These are phyloP conservation scores for Pteronotus mesoamericanus DNA, from an alignment of 2,797 vertebrate species.

Conservation along the genomic window DNA sequence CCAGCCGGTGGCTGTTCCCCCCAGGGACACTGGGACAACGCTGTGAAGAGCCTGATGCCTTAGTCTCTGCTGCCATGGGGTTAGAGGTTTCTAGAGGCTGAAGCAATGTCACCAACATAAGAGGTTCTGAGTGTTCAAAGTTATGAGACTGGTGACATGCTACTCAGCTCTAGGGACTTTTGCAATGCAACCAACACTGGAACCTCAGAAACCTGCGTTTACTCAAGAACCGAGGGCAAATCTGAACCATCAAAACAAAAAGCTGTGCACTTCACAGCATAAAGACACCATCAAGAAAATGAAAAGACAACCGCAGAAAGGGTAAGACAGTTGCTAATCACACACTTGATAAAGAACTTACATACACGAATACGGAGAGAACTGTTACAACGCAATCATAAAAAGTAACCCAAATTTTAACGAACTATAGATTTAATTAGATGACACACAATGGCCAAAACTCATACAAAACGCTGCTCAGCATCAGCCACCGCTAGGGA, in stretches of 20 bases:
- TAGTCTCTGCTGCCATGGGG: background rate
- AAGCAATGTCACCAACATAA: background rate
- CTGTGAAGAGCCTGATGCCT: background rate
- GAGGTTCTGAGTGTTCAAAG: background rate
- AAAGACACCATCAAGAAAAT: background rate
- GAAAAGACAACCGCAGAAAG: background rate
- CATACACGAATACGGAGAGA: background rate
- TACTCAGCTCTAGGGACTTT: background rate
- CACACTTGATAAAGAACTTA: background rate
- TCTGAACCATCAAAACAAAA: background rate
- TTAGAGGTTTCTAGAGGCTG: slow-evolving; percentile 24
- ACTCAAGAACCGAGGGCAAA: background rate
- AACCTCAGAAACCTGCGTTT: background rate
- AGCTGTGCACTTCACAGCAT: background rate
- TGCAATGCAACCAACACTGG: background rate
- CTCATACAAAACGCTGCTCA: background rate
- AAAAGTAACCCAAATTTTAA: background rate
- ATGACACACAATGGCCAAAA: background rate
- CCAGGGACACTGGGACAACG: background rate
- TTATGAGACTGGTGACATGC: background rate
- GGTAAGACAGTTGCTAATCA: background rate
- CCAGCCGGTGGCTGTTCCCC: background rate
- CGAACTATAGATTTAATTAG: background rate
- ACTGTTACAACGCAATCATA: background rate
- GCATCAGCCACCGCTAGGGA: background rate